A percentile compares a stretch with the other conserved stretches of the same genome.
Evolutionary conservation across 2,797 vertebrate genomes (phyloP).

Genomic region (Microchirus variegatus): DNA sequence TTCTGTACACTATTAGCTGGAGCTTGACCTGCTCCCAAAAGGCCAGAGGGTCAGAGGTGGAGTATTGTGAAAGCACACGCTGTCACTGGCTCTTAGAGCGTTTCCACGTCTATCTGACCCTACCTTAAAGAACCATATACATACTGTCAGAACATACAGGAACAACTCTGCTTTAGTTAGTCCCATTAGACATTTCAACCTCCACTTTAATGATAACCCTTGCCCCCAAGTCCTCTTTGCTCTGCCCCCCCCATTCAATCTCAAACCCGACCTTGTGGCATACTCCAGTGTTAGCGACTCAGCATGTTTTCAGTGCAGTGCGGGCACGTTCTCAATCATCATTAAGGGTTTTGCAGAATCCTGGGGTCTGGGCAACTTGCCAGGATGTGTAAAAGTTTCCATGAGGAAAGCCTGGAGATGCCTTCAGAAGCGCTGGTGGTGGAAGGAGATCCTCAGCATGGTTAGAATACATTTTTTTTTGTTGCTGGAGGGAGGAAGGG

Average conservation of each 20-base stretch:
- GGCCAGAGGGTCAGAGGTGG: slow-evolving; percentile 68
- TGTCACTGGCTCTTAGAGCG: slow-evolving; percentile 55
- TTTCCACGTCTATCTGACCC: slow-evolving; percentile 34
- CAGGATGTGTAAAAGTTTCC: slow-evolving; percentile 94
- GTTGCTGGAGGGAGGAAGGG: slow-evolving; percentile 60
- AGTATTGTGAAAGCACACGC: slow-evolving; percentile 58
- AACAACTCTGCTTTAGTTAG: slow-evolving; percentile 51
- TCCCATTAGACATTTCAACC: slow-evolving; percentile 72
- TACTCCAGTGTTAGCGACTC: slow-evolving; percentile 82
- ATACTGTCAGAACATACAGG: slow-evolving; percentile 44
- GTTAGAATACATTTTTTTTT: slow-evolving; percentile 67
- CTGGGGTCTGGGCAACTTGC: slow-evolving; percentile 83
- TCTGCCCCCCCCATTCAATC: slow-evolving; percentile 50
- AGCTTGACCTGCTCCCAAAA: slow-evolving; percentile 66
- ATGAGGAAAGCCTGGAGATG: slow-evolving; percentile 89
- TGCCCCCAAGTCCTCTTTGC: slow-evolving; percentile 41
- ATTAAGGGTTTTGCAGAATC: slow-evolving; percentile 85
- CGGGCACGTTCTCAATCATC: slow-evolving; percentile 90
- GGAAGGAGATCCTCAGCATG: slow-evolving; percentile 73
- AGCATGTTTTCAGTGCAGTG: slow-evolving; percentile 84
- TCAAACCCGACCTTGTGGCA: slow-evolving; percentile 71
- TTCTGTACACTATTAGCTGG: slow-evolving; percentile 67
- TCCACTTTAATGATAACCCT: slow-evolving; percentile 63
- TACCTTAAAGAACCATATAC: slow-evolving; percentile 17
- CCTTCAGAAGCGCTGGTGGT: slow-evolving; percentile 64